Conservation (phyloP, 2,797 vertebrate species). For the Sciaenops ocellatus region DNA sequence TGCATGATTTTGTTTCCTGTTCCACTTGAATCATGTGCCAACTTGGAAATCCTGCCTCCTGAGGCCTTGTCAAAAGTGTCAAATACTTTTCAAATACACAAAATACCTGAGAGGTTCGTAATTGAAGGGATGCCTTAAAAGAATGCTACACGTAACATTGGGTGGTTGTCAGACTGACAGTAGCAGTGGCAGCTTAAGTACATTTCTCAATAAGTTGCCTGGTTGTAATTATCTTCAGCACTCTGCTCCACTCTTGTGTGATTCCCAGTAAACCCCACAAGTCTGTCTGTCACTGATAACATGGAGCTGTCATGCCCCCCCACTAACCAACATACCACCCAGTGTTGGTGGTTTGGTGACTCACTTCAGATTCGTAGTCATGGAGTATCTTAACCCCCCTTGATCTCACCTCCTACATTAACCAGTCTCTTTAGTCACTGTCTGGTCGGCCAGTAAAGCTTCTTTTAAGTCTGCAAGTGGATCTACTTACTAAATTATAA, state of each 20-base stretch:
- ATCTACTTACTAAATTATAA: slow-evolving; percentile 12
- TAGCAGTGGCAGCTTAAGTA: not conserved
- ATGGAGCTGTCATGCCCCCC: not conserved
- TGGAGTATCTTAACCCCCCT: not conserved
- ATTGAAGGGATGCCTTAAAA: not conserved
- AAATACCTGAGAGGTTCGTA: slow-evolving; percentile 23
- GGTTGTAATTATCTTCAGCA: slow-evolving; percentile 11
- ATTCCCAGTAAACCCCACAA: not conserved
- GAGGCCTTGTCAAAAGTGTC: not conserved
- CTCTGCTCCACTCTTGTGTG: too few species aligned
- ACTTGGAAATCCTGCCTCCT: not conserved
- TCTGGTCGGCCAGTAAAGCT: not conserved
- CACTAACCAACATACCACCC: not conserved
- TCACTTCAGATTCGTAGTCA: slow-evolving; percentile 23
- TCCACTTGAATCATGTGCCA: not conserved
- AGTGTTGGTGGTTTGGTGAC: slow-evolving; percentile 50
- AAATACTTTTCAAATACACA: too few species aligned
- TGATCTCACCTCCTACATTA: not conserved
- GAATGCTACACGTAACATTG: not conserved
- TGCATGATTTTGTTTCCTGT: not conserved
- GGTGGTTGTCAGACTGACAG: not conserved
- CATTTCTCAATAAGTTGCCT: not conserved
- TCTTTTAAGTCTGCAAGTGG: slow-evolving; percentile 25
- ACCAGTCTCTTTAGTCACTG: slow-evolving; percentile 19
- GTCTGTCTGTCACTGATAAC: not conserved